Evolutionary conservation across 2,888 invertebrate genomes (phyloP).

Genomic region (Steinernema carpocapsae): DNA sequence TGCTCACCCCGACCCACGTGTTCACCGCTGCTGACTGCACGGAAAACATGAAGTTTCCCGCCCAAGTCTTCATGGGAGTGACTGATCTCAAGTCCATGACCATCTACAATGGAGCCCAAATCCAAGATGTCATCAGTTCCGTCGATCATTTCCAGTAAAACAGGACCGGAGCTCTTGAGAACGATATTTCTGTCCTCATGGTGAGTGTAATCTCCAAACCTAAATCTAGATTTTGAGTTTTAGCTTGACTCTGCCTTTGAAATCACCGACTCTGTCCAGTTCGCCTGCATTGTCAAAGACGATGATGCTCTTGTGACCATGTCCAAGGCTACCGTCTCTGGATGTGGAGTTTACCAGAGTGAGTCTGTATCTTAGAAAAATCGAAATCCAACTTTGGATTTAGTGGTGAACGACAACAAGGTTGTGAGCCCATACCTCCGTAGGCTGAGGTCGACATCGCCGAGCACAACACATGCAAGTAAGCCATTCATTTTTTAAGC

Average conservation of each 20-base stretch:
- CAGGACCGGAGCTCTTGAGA: not conserved
- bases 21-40: constrained; percentile 2
- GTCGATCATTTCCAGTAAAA: not conserved
- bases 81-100: too few species aligned
- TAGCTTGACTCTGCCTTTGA: not conserved
- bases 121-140: not conserved
- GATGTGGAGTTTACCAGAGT: not conserved
- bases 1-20: not conserved
- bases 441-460: constrained; percentile 3
- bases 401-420: not conserved
- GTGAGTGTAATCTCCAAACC: not conserved
- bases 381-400: not conserved
- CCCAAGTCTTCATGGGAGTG: too few species aligned
- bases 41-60: not conserved
- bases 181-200: not conserved
- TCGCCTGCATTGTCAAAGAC: not conserved
- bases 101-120: not conserved
- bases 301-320: not conserved
- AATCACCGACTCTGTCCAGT: not conserved
- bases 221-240: not conserved
- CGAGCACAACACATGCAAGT: not conserved
- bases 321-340: not conserved
- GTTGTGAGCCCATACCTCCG: not conserved
- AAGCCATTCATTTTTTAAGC: not conserved
- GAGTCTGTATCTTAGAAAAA: not conserved